Evolutionary conservation across 2,888 invertebrate genomes (phyloP).

Genomic region (Apamea anceps): DNA sequence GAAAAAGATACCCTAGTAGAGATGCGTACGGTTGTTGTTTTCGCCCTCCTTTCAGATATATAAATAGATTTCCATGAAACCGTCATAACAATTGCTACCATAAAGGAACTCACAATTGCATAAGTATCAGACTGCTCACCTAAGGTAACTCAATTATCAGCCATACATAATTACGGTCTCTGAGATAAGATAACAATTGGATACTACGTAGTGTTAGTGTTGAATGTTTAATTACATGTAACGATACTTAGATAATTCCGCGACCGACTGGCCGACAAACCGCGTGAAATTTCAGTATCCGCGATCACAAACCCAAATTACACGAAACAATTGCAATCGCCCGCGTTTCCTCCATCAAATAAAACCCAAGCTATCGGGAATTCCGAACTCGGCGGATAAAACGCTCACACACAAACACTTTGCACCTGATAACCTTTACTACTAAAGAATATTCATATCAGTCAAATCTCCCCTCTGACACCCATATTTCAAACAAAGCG

Average conservation of each 20-base stretch:
- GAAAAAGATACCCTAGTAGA: not conserved
- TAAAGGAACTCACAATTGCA: not conserved
- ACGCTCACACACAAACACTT: slow-evolving; percentile 65
- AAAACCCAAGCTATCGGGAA: slow-evolving; percentile 78
- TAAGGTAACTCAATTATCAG: slow-evolving; percentile 40
- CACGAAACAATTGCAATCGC: slow-evolving; percentile 67
- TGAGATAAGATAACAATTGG: slow-evolving; percentile 43
- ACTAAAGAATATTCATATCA: slow-evolving; percentile 53
- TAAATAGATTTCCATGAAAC: not conserved
- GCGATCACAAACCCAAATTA: slow-evolving; percentile 65
- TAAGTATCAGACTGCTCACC: slow-evolving; percentile 18
- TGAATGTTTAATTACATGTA: not conserved
- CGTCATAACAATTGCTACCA: not conserved
- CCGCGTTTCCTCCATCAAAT: slow-evolving; percentile 71
- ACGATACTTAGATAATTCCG: slow-evolving; percentile 8
- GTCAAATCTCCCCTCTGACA: slow-evolving; percentile 68
- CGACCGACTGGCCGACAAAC: slow-evolving; percentile 24
- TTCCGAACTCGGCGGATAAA: slow-evolving; percentile 73
- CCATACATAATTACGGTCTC: slow-evolving; percentile 15
- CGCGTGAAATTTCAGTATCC: slow-evolving; percentile 62
- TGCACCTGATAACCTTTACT: slow-evolving; percentile 62
- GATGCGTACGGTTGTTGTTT: not conserved
- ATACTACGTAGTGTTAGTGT: not conserved
- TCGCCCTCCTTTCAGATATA: not conserved
- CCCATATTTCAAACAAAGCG: slow-evolving; percentile 41